Conservation (phyloP, 2,888 invertebrate genomes). For the Ennomos quercinarius region DNA sequence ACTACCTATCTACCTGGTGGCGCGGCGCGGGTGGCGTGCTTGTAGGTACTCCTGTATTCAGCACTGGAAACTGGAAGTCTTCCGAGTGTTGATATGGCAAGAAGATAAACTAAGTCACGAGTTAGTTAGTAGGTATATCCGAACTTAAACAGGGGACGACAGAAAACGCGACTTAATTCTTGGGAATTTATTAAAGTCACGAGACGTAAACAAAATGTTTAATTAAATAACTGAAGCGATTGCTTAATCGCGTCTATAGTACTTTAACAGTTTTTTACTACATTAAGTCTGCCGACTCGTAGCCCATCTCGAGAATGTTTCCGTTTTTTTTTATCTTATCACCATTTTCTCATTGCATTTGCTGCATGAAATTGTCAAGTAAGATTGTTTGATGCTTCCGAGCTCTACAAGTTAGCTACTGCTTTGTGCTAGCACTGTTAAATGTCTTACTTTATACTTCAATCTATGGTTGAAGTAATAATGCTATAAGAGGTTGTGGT, state of each 20-base stretch:
- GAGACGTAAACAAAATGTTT: constrained; percentile 63
- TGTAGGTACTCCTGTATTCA: too few species aligned
- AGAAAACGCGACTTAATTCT: constrained; percentile 52
- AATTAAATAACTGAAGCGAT: constrained; percentile 65
- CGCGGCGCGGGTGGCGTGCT: too few species aligned
- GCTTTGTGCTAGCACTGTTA: too few species aligned
- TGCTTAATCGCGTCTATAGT: constrained; percentile 59
- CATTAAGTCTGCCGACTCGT: constrained; percentile 20
- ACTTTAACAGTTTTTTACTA: constrained; percentile 41
- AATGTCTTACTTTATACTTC: too few species aligned
- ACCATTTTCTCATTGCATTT: constrained; percentile 25
- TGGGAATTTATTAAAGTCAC: constrained; percentile 64
- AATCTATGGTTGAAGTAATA: too few species aligned
- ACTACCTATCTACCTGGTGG: too few species aligned
- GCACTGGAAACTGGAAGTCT: too few species aligned
- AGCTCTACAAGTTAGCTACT: constrained; percentile 10
- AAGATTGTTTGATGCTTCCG: constrained; percentile 15
- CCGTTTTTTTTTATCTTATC: constrained; percentile 17
- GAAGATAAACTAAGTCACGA: too few species aligned
- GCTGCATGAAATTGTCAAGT: constrained; percentile 22
- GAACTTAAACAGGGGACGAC: constrained; percentile 35
- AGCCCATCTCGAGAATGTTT: constrained; percentile 11
- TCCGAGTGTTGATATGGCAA: too few species aligned
- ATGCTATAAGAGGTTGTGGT: too few species aligned
- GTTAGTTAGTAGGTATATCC: neutral